phyloP scores from a whole-genome alignment of 2,888 invertebrate species.

The Scaptomyza cyrtandrae region DNA sequence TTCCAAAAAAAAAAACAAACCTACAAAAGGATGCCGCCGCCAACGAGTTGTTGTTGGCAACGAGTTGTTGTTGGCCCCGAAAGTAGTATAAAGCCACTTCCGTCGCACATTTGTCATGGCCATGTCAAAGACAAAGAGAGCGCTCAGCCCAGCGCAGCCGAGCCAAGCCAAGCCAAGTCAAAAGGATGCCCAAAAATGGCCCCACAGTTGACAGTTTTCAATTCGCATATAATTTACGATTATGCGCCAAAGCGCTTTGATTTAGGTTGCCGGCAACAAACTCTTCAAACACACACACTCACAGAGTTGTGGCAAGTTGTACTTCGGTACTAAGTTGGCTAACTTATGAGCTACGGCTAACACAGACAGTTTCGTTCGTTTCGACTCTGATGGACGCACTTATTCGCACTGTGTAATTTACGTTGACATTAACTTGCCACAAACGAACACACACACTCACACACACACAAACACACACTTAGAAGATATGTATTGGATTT shows the following conservation, averaged over 20 bases:
- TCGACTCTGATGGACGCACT: constrained; percentile 40
- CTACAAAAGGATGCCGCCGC: constrained; percentile 33
- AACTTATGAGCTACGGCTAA: constrained; percentile 49
- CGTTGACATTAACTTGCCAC: constrained; percentile 60
- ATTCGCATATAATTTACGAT: constrained; percentile 73
- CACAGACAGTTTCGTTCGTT: constrained; percentile 1
- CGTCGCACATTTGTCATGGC: constrained; percentile 75
- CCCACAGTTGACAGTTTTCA: constrained; percentile 43
- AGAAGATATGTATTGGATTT: constrained; percentile 1
- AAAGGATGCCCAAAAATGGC: constrained; percentile 63
- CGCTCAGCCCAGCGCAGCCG: neutral
- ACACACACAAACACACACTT: neutral
- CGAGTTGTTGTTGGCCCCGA: neutral
- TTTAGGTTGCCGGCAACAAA: constrained; percentile 64
- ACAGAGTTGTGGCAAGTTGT: neutral
- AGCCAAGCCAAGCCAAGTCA: neutral
- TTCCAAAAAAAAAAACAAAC: neutral
- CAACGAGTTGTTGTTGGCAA: neutral
- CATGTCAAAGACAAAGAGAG: constrained; percentile 47
- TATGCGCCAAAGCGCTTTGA: constrained; percentile 63
- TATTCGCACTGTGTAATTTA: constrained; percentile 55
- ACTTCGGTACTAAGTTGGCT: constrained; percentile 30
- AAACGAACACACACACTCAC: constrained; percentile 5
- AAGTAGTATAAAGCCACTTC: constrained; percentile 39
- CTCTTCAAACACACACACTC: neutral